A percentile compares a stretch with the other conserved stretches of the same genome.
phyloP scores from a whole-genome alignment of 2,113 vertebrate genomes.

The Callipepla californica region DNA sequence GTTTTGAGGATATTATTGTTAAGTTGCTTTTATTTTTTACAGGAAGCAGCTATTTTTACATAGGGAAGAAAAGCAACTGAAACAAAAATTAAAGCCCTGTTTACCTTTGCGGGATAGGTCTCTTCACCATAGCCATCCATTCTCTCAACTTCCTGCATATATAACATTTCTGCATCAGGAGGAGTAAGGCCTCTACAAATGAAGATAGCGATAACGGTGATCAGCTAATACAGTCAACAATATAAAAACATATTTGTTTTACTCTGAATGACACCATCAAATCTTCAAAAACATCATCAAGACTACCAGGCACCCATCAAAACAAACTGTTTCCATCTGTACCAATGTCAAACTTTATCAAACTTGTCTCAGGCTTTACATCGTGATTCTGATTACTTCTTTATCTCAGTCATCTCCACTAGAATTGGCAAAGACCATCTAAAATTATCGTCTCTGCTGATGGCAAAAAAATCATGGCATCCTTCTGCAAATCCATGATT shows the following conservation, averaged over 20 bases:
- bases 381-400: not conserved
- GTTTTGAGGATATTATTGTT: not conserved
- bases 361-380: not conserved
- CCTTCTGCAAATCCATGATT: not conserved
- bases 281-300: not conserved
- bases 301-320: not conserved
- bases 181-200: conserved; percentile 88
- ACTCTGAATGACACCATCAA: not conserved
- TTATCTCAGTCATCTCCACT: not conserved
- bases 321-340: not conserved
- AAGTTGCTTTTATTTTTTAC: not conserved
- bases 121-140: conserved; percentile 97
- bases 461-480: not conserved
- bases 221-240: not conserved
- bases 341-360: not conserved
- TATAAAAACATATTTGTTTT: not conserved
- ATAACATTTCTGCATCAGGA: conserved; percentile 94
- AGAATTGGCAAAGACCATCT: not conserved
- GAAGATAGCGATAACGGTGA: not conserved
- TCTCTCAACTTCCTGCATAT: conserved; percentile 97
- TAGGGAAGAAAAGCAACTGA: not conserved
- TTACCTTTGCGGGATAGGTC: conserved; percentile 94
- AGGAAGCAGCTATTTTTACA: not conserved
- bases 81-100: not conserved
- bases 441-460: not conserved